Base-by-base conservation (phyloP, 2,888 invertebrate genomes). In the Cinara cedri region DNA sequence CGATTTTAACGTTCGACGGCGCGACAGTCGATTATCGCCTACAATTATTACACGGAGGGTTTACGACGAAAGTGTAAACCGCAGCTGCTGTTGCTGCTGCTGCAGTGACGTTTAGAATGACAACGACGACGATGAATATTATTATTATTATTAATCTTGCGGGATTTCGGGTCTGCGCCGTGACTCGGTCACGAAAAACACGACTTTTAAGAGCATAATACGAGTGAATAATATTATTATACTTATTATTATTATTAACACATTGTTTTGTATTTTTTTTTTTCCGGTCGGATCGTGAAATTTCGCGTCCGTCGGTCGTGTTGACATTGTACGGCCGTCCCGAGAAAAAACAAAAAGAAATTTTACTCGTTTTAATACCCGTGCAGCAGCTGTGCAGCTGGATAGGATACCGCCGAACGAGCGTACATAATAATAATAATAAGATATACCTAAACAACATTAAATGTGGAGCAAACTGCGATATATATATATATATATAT, bases 391-490 rank as follows among this genome's bases (percentile, higher is more conserved):
- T 34, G 34, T 34, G 34, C 6, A 34, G 34, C 6, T 4, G 34
- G 34, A 34, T 34, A 34, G 51, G 68, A 68, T 54, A 68, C 49
- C 14, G 49, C 14, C 34, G 34, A 34, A 14, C 26, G 62, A 26
- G 6, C 19, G 13, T 34, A 19, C 34, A 54, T 51, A 26, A n/a
- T n/a, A n/a, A 34, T 16, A 14, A 19, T 26, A 4, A 34, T 34
- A n/a, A n/a, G n/a, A 26, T 14, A 16, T 13, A 46, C 42, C 3
- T 34, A 26, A 76, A 60, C 57, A 78, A 70, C 60, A 51, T 70
- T 78, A 78, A 70, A 78, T 78, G 70, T 78, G 42, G 78, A 78
- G 78, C 78, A 78, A 60, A 70, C 68, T 70, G 24, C 70, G 70
- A 34, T 34, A n/a, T 44, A 34, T 34, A 34, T 34, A 34, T 34